Evolutionary conservation across 2,797 vertebrate genomes (phyloP).

Genomic region (Enteromius radiatus): DNA sequence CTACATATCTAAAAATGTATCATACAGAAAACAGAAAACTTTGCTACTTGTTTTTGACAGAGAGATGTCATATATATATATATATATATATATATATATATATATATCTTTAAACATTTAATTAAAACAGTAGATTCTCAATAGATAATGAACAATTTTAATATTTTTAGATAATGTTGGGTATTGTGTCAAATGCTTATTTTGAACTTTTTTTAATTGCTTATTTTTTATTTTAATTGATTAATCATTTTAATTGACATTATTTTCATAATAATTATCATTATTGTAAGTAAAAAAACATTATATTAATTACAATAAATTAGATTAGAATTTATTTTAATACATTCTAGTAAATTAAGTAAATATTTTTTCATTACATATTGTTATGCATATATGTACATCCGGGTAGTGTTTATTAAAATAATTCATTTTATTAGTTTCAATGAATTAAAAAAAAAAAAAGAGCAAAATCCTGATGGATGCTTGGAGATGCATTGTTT

Average conservation of each 20-base stretch:
- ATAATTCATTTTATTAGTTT: not conserved
- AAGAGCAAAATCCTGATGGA: not conserved
- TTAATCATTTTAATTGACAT: not conserved
- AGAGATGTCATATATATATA: not conserved
- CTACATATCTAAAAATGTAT: not conserved
- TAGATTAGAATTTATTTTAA: not conserved
- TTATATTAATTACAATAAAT: not conserved
- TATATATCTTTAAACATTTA: not conserved
- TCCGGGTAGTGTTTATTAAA: not conserved
- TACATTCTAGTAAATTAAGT: not conserved
- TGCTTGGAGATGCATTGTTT: not conserved
- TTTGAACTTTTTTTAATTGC: not conserved
- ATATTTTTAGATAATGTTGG: not conserved
- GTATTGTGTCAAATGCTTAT: not conserved
- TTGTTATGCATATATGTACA: not conserved
- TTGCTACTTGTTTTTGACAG: not conserved
- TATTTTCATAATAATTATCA: not conserved
- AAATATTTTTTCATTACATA: not conserved
- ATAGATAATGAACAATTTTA: not conserved
- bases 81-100: too few relatives aligned
- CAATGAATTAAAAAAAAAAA: not conserved
- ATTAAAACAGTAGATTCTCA: not conserved
- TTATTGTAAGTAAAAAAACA: not conserved
- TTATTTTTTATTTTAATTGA: not conserved
- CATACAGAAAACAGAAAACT: not conserved